phyloP scores from a whole-genome alignment of 1,140 invertebrate species.

The Atta texana region DNA sequence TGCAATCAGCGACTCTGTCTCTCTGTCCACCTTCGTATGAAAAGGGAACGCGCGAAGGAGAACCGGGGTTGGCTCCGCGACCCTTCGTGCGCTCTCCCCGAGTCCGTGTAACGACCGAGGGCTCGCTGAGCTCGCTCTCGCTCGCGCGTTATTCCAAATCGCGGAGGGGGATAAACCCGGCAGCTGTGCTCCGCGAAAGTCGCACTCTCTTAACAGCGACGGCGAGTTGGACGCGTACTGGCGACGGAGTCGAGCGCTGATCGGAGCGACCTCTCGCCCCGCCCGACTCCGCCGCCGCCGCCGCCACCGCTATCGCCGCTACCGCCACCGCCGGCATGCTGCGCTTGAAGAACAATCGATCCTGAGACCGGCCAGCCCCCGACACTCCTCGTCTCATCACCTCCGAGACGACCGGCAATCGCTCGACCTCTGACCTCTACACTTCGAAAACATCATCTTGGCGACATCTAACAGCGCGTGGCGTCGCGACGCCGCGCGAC shows the following conservation, averaged over 20 bases:
- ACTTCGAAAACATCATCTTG: slow-evolving; percentile 2
- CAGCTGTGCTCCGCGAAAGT: slow-evolving; percentile 48
- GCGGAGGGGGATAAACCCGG: slow-evolving; percentile 31
- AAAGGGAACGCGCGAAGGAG: not conserved
- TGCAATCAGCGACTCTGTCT: not conserved
- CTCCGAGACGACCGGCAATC: slow-evolving; percentile 5
- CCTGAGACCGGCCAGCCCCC: slow-evolving; percentile 61
- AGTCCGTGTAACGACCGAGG: slow-evolving; percentile 10
- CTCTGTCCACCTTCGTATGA: slow-evolving; percentile 4
- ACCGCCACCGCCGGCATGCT: not conserved
- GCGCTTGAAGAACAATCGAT: slow-evolving; percentile 77
- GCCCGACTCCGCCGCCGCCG: slow-evolving; percentile 80
- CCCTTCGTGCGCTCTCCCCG: slow-evolving; percentile 17
- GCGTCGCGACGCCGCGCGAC: not conserved
- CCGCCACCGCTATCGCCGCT: not conserved
- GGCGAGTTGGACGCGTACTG: slow-evolving; percentile 82
- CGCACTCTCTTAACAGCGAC: slow-evolving; percentile 80
- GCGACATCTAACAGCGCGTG: slow-evolving; percentile 21
- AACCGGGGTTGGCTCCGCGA: not conserved
- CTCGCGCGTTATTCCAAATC: slow-evolving; percentile 37
- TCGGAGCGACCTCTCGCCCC: slow-evolving; percentile 84
- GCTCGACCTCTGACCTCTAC: slow-evolving; percentile 13
- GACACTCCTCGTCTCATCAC: slow-evolving; percentile 17
- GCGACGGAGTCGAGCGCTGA: slow-evolving; percentile 72
- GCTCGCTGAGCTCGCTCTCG: not conserved